These are phyloP conservation scores for Papilio helenus DNA, from an alignment of 1,140 invertebrate species.

Conservation along the genomic window DNA sequence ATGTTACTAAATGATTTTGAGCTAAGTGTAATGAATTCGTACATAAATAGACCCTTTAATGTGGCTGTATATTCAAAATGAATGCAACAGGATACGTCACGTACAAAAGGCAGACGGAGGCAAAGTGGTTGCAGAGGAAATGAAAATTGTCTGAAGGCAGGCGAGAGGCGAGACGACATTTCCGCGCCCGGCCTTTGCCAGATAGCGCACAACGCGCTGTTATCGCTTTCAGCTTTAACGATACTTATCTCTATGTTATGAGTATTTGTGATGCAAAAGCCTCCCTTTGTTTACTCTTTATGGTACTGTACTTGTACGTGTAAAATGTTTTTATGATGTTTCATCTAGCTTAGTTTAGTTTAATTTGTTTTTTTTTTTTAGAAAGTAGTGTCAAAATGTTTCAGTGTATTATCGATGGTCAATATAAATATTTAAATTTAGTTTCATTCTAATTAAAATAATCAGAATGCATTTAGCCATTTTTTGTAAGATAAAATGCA, in stretches of 20 bases:
- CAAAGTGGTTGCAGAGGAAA: slow-evolving; percentile 33
- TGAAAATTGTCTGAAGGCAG: slow-evolving; percentile 37
- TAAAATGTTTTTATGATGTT: neutral
- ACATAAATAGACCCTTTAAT: neutral
- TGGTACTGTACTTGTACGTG: neutral
- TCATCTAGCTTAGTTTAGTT: too few species aligned
- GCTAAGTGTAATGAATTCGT: neutral
- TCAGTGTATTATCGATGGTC: too few species aligned
- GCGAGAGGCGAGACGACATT: slow-evolving; percentile 29
- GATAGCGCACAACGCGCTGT: slow-evolving; percentile 27
- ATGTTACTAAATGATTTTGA: too few species aligned
- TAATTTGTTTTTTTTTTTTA: too few species aligned
- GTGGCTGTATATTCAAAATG: neutral
- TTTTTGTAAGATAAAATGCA: neutral
- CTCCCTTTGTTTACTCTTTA: slow-evolving; percentile 8
- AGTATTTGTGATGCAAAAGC: slow-evolving; percentile 21
- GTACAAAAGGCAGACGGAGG: slow-evolving; percentile 33
- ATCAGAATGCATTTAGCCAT: too few species aligned
- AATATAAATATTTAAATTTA: too few species aligned
- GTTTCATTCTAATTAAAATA: too few species aligned
- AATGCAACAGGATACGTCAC: slow-evolving; percentile 14
- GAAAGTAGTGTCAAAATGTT: too few species aligned
- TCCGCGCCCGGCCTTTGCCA: slow-evolving; percentile 19
- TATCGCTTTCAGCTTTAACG: slow-evolving; percentile 33
- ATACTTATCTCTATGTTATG: slow-evolving; percentile 31